Conservation (phyloP, 1,140 invertebrate species). For the Drosophila lacteicornis region DNA sequence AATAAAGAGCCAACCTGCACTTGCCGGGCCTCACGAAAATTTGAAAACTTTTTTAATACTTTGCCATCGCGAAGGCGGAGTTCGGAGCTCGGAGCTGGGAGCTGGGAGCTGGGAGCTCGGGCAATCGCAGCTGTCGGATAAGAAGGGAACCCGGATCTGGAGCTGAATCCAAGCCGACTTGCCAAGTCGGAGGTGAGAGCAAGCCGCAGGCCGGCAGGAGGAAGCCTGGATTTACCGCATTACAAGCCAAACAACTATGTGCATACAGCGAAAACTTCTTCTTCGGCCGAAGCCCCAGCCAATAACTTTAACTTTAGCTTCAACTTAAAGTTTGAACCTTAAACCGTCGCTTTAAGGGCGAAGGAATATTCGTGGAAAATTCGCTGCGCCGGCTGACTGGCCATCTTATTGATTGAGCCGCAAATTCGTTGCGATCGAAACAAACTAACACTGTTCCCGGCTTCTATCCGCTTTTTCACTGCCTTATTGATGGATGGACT, state of each 20-base stretch:
- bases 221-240: conserved; percentile 49
- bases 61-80: conserved; percentile 16
- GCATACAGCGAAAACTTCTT: conserved; percentile 49
- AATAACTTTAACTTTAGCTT: conserved; percentile 56
- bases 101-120: no score
- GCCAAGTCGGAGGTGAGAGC: conserved; percentile 44
- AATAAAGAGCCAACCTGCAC: conserved; percentile 77
- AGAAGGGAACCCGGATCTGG: conserved; percentile 9
- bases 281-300: conserved; percentile 15
- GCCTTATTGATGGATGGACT: conserved; percentile 66
- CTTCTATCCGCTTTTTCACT: conserved; percentile 18
- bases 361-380: conserved; percentile 5
- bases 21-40: conserved; percentile 69
- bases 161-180: conserved; percentile 12
- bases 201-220: conserved; percentile 52
- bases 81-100: no score
- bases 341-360: neutral
- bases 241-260: conserved; percentile 51
- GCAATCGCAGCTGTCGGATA: conserved; percentile 34
- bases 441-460: conserved; percentile 29
- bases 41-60: conserved; percentile 81
- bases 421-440: conserved; percentile 52
- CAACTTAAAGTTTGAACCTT: conserved; percentile 7
- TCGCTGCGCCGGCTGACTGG: conserved; percentile 20
- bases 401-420: conserved; percentile 63